Percentiles rank a stretch among this genome's conserved stretches.
These are phyloP conservation scores for Harpagoxenus sublaevis DNA, from an alignment of 2,888 invertebrate genomes.

Conservation along the genomic window DNA sequence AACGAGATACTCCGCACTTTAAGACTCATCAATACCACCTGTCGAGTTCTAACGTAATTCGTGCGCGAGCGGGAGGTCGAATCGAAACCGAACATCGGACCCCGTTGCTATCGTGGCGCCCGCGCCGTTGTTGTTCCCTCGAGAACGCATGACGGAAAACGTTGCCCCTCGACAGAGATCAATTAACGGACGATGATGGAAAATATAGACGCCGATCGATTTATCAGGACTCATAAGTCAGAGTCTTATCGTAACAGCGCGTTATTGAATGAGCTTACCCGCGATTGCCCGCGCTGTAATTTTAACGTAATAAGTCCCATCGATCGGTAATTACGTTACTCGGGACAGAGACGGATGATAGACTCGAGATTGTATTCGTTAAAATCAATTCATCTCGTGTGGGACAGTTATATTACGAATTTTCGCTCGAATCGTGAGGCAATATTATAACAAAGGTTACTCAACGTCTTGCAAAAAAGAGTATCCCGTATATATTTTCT, in stretches of 20 bases:
- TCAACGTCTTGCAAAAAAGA: neutral
- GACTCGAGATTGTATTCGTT: conserved; percentile 28
- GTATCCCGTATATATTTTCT: neutral
- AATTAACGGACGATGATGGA: conserved; percentile 57
- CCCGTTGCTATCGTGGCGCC: conserved; percentile 6
- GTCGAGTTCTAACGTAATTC: conserved; percentile 69
- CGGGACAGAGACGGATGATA: conserved; percentile 39
- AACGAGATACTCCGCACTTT: conserved; percentile 75
- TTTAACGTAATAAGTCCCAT: conserved; percentile 48
- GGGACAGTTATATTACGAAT: conserved; percentile 9
- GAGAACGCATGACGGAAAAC: conserved; percentile 37
- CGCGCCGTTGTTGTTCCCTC: conserved; percentile 22
- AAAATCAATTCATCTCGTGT: conserved; percentile 19
- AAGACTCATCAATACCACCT: conserved; percentile 73
- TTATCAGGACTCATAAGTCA: conserved; percentile 48
- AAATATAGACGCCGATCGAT: conserved; percentile 56
- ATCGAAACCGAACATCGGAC: conserved; percentile 1
- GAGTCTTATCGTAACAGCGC: conserved; percentile 52
- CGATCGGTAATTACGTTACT: conserved; percentile 50
- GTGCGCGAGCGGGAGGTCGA: conserved; percentile 34
- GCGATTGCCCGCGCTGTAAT: conserved; percentile 45
- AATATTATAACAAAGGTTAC: neutral
- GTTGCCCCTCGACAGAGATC: conserved; percentile 44
- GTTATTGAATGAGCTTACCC: conserved; percentile 47
- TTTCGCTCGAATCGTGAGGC: neutral